Base-by-base conservation (phyloP, 1,140 invertebrate genomes). In the Euschistus heros region DNA sequence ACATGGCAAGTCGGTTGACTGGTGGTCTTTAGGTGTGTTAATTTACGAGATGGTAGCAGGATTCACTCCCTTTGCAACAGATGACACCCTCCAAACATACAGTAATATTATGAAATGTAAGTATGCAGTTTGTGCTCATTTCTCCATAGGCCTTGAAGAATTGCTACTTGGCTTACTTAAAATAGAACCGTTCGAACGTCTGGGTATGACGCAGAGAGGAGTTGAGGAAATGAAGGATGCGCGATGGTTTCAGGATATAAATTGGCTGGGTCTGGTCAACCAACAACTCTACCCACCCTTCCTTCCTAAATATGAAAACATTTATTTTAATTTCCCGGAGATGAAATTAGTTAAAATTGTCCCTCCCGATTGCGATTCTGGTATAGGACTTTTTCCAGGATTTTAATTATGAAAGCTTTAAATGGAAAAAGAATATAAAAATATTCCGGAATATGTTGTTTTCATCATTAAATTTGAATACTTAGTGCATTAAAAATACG, bases 1-100 rank as follows among this genome's bases (percentile, higher is more conserved):
- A 0, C 98, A 98, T 76, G 92, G 94, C 60, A 92, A 91, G 73
- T 89, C 94, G 4, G 94, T 97, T 0, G 96, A 98, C 72, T 97
- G 93, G 94, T 97, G 94, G 94, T 91, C 92, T 10, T 84, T 94
- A 57, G 94, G 94, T 0, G 87, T 97, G 0, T 76, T 97, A 4
- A 75, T 92, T 7, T 92, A 82, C 75, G 90, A 93, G 76, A 89
- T 93, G 85, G 85, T 86, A 63, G 84, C 87, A 8, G 89, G 91
- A 0, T 85, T 84, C 71, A 83, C 88, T 0, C 94, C 94, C 0
- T 97, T 97, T 74, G 89, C 84, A 66, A 81, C 86, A 4, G 81
- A 83, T 18, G 87, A 92, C 67, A 86, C 86, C 0, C 91, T 94
- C 80, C 88, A 89, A 73, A 90, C 96, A 37, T 97, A 96, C 77